These are phyloP conservation scores for Battus philenor DNA, from an alignment of 1,140 invertebrate genomes.

Conservation along the genomic window DNA sequence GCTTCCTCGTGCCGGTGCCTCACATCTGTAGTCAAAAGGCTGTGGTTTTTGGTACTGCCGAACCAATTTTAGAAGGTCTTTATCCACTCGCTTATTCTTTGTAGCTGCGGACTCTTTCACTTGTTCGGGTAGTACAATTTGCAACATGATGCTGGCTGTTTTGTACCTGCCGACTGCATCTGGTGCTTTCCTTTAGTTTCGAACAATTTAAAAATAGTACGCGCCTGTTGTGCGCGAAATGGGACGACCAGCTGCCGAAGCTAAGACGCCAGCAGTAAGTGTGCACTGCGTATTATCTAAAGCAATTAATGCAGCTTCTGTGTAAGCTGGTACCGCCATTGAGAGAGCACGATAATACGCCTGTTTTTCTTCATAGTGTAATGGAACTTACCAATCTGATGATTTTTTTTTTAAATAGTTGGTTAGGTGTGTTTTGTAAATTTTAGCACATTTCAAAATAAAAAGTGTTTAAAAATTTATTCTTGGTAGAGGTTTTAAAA, in stretches of 20 bases:
- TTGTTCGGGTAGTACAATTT: conserved; percentile 44
- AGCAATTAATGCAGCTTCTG: conserved; percentile 20
- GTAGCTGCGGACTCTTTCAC: conserved; percentile 17
- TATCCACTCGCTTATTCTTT: neutral
- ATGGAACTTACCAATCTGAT: too few relatives aligned
- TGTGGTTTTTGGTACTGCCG: conserved; percentile 49
- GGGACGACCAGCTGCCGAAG: conserved; percentile 34
- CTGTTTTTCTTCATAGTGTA: too few relatives aligned
- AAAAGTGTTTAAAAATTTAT: too few relatives aligned
- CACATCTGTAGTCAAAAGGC: conserved; percentile 63
- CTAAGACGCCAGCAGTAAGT: conserved; percentile 22
- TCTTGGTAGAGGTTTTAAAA: too few relatives aligned
- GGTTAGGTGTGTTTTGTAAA: too few relatives aligned
- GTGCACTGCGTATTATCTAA: conserved; percentile 3
- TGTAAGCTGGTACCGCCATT: conserved; percentile 10
- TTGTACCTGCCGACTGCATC: conserved; percentile 63
- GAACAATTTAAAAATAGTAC: conserved; percentile 54
- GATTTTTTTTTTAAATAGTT: too few relatives aligned
- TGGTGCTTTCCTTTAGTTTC: conserved; percentile 53
- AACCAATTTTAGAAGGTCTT: conserved; percentile 24
- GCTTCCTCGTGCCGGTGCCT: conserved; percentile 55
- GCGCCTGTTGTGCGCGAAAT: conserved; percentile 28
- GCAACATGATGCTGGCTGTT: conserved; percentile 60
- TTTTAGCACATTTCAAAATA: too few relatives aligned
- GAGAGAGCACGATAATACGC: neutral